phyloP scores from a whole-genome alignment of 2,888 invertebrate species.

The Brachypalpus laphriformis region DNA sequence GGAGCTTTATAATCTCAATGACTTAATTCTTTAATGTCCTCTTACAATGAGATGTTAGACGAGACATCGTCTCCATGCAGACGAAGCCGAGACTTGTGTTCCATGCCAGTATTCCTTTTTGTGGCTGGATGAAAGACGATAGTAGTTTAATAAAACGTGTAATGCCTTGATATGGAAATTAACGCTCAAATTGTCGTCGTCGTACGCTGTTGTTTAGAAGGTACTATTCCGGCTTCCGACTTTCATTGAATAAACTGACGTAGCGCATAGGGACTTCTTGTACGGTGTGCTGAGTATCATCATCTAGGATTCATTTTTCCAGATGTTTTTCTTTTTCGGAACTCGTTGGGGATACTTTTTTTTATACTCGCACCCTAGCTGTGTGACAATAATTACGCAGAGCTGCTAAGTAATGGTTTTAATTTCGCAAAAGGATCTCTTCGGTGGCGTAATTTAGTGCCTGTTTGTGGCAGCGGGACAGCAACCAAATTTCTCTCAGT shows the following conservation, averaged over 20 bases:
- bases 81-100: slow-evolving; percentile 11
- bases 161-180: slow-evolving; percentile 56
- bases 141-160: slow-evolving; percentile 63
- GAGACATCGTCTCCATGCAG: slow-evolving; percentile 16
- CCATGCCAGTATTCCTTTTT: not conserved
- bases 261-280: not conserved
- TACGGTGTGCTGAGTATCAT: not conserved
- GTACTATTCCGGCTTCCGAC: not conserved
- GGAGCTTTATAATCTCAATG: slow-evolving; percentile 69
- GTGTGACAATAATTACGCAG: slow-evolving; percentile 58
- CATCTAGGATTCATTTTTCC: slow-evolving; percentile 27
- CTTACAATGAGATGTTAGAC: slow-evolving; percentile 34
- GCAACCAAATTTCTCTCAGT: slow-evolving; percentile 15
- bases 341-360: not conserved
- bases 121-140: slow-evolving; percentile 32
- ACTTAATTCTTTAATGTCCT: slow-evolving; percentile 69
- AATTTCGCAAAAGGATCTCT: slow-evolving; percentile 48
- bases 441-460: slow-evolving; percentile 35
- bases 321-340: not conserved
- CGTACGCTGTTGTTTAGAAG: slow-evolving; percentile 1
- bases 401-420: slow-evolving; percentile 60
- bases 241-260: slow-evolving; percentile 5
- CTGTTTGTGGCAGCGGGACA: slow-evolving; percentile 37
- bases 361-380: not conserved
- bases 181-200: slow-evolving; percentile 50